phyloP scores from a whole-genome alignment of 2,113 vertebrate species.

The Nettapus auritus region DNA sequence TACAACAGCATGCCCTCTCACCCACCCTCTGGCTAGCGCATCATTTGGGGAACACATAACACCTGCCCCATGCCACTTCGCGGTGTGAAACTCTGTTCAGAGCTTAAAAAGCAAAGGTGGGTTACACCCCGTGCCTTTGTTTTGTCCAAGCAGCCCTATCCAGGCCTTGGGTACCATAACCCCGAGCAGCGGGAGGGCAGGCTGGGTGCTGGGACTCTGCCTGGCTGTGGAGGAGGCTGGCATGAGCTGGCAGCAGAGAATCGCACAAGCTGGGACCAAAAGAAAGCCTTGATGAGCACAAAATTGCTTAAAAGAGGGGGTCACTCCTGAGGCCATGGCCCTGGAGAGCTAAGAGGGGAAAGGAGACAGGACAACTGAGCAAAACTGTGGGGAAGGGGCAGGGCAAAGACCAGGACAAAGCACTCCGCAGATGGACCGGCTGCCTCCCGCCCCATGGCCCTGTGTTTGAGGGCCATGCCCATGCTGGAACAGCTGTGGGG shows the following conservation, averaged over 20 bases:
- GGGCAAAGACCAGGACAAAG: background rate
- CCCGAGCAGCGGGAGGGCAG: background rate
- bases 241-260: background rate
- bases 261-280: background rate
- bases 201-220: background rate
- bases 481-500: background rate
- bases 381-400: background rate
- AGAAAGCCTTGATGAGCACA: background rate
- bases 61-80: background rate
- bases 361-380: background rate
- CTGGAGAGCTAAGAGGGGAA: background rate
- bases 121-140: background rate
- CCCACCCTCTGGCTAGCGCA: background rate
- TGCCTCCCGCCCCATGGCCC: accelerated
- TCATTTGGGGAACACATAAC: background rate
- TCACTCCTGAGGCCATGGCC: background rate
- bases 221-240: background rate
- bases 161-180: background rate
- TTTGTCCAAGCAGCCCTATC: background rate
- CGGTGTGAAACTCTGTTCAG: background rate
- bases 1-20: background rate
- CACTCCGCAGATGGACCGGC: background rate
- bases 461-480: background rate
- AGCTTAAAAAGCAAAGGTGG: background rate
- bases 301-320: background rate